Evolutionary conservation across 53 echinoderm and acorn worm species (phyloP).

Genomic region (Glandiceps talaboti): DNA sequence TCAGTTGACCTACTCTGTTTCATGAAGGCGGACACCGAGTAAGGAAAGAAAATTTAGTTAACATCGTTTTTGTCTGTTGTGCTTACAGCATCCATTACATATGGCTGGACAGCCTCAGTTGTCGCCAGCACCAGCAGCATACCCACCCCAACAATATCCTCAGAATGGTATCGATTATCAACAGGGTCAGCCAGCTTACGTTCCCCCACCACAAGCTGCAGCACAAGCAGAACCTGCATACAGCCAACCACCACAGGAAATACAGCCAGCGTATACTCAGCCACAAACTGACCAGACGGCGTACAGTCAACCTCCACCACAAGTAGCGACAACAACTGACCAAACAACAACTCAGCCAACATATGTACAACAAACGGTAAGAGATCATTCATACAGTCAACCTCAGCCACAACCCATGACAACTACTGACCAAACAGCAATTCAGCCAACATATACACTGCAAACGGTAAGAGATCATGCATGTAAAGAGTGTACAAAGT

Average conservation of each 20-base stretch:
- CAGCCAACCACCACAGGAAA: constrained; percentile 18
- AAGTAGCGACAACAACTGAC: not conserved
- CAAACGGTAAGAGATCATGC: no score
- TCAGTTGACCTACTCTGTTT: no score
- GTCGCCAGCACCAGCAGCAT: constrained; percentile 30
- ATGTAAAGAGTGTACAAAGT: no score
- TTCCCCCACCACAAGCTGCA: constrained; percentile 11
- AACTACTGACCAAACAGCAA: no score
- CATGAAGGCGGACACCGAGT: no score
- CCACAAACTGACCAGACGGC: not conserved
- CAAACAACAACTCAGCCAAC: not conserved
- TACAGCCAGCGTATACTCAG: not conserved
- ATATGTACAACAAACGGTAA: not conserved
- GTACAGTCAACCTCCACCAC: not conserved
- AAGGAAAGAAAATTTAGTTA: no score
- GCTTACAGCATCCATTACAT: constrained; percentile 24
- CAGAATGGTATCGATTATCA: constrained; percentile 36
- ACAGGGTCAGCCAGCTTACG: constrained; percentile 9
- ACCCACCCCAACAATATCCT: constrained; percentile 36
- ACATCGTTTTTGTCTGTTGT: no score
- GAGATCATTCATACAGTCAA: no score
- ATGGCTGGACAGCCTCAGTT: constrained; percentile 44
- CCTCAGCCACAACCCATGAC: no score
- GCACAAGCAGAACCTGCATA: constrained; percentile 21
- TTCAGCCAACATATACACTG: no score